Conservation (phyloP, 2,113 vertebrate species). For the Eublepharis macularius region DNA sequence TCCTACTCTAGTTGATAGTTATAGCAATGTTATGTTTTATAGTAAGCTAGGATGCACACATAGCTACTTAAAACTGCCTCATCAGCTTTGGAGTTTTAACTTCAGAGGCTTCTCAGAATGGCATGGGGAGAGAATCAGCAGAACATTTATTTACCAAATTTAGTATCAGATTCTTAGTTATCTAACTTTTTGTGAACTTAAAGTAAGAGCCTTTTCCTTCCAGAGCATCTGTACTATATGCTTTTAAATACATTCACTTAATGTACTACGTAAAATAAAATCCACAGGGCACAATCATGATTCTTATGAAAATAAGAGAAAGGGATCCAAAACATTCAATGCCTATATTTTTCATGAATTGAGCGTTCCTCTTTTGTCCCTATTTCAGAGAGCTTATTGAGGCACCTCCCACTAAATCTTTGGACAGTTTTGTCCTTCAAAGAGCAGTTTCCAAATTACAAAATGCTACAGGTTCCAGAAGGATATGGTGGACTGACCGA, state of each 20-base stretch:
- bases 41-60: background rate
- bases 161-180: background rate
- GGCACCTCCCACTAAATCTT: background rate
- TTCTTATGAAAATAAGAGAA: background rate
- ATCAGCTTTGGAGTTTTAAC: background rate
- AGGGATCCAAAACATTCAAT: background rate
- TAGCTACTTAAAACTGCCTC: background rate
- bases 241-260: background rate
- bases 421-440: background rate
- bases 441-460: background rate
- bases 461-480: background rate
- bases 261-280: background rate
- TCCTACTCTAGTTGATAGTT: background rate
- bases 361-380: background rate
- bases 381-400: background rate
- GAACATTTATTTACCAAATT: background rate
- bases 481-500: background rate
- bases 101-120: background rate
- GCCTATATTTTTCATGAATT: background rate
- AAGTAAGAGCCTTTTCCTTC: background rate
- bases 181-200: background rate
- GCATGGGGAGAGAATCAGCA: background rate
- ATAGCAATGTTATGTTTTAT: constrained; percentile 1
- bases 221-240: background rate
- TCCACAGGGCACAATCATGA: background rate